Conservation (phyloP, 2,113 vertebrate species). For the Tauraco erythrolophus region DNA sequence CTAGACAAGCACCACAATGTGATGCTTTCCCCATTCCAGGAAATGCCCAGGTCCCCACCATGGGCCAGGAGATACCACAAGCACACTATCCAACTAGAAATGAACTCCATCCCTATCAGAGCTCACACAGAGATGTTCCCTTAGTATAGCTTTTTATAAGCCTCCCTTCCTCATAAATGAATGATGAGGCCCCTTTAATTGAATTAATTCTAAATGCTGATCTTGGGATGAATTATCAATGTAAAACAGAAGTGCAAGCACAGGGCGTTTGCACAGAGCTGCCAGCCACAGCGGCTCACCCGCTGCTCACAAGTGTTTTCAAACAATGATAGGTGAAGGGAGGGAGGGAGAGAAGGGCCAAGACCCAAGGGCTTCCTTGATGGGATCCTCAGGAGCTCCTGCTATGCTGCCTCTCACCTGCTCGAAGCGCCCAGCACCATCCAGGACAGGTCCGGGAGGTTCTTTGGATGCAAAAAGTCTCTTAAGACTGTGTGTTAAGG, state of each 20-base stretch:
- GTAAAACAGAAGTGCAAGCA: background rate
- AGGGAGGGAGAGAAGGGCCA: background rate
- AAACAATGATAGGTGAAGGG: slow-evolving; percentile 12
- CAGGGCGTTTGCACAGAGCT: background rate
- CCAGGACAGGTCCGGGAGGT: fast-evolving
- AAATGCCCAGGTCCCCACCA: background rate
- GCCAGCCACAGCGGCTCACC: background rate
- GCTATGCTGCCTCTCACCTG: background rate
- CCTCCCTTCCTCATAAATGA: slow-evolving; percentile 74
- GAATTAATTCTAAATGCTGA: slow-evolving; percentile 51
- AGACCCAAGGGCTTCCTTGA: background rate
- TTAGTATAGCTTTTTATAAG: background rate
- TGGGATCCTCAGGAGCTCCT: background rate
- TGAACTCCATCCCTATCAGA: background rate
- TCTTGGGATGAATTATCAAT: slow-evolving; percentile 37
- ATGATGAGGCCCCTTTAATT: slow-evolving; percentile 77
- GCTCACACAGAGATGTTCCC: background rate
- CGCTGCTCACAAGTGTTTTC: background rate
- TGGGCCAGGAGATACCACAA: background rate
- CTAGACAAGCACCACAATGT: background rate
- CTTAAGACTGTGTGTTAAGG: background rate
- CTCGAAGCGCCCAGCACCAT: background rate
- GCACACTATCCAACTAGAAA: background rate
- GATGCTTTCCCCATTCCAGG: background rate
- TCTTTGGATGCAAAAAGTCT: background rate